Base-by-base conservation (phyloP, 2,888 invertebrate genomes). In the Melanophora roralis region DNA sequence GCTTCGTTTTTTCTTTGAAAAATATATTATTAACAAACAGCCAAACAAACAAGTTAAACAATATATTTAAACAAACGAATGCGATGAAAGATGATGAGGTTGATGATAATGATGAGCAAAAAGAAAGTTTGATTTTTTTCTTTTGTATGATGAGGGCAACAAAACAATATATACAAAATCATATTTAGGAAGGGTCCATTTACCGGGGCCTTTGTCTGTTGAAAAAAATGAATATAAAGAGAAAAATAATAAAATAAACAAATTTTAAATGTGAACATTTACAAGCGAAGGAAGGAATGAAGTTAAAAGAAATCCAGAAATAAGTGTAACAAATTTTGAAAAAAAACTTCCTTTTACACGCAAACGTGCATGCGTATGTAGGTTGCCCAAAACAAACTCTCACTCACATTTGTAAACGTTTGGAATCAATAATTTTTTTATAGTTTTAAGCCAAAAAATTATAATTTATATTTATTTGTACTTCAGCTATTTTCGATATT, bases 121-220 rank as follows among this genome's bases (percentile, higher is more conserved):
- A 23, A n/a, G 23, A 49, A 49, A 49, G n/a, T 49, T 49, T 4
- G 8, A n/a, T 49, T 21, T 23, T n/a, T n/a, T 9, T 21, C 4
- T 19, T 12, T 23, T 49, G 49, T 11, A 57, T 57, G 57, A 51
- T 64, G 73, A 73, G 40, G 67, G 51, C 59, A 74, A 74, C 59
- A 74, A 59, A 74, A 74, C 65, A 74, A 69, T 69, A n/a, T n/a
- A n/a, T n/a, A 65, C 36, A 27, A 21, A 19, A 60, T 69, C 59
- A 57, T 53, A 72, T 36, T 72, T 27, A 11, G 71, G n/a, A n/a
- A n/a, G n/a, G 84, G 87, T 88, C 89, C 88, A 87, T 85, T 89
- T 89, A 89, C 86, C 89, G 89, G 87, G 89, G 89, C 88, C 89
- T 85, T 88, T 89, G 89, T 87, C 89, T 89, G 87, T 87, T 83